phyloP scores from a whole-genome alignment of 1,140 invertebrate genomes.

The Ceratosolen fusciceps region DNA sequence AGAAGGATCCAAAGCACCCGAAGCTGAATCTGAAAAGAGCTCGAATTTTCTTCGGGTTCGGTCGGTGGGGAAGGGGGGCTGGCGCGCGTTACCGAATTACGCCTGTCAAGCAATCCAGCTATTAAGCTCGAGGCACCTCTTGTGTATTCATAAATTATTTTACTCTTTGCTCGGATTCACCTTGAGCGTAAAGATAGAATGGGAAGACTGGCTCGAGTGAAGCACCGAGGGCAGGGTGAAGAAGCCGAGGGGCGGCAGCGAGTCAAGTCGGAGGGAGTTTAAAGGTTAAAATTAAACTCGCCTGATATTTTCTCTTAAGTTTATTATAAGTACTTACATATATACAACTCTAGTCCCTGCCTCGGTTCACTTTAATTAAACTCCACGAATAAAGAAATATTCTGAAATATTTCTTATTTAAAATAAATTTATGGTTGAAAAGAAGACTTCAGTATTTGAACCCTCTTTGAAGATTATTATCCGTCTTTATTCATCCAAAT shows the following conservation, averaged over 20 bases:
- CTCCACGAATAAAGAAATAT: not conserved
- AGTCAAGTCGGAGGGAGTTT: too few relatives aligned
- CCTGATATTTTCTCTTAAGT: not conserved
- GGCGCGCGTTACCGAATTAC: constrained; percentile 49
- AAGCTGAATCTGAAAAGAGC: constrained; percentile 48
- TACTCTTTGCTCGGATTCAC: constrained; percentile 19
- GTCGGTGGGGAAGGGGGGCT: too few relatives aligned
- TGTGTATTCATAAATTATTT: constrained; percentile 42
- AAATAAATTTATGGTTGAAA: too few relatives aligned
- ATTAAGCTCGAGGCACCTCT: constrained; percentile 36
- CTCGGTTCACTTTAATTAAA: not conserved
- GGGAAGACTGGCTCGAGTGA: too few relatives aligned
- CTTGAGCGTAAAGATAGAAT: not conserved
- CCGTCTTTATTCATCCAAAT: too few relatives aligned
- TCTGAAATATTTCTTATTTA: not conserved
- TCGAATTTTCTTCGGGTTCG: constrained; percentile 13
- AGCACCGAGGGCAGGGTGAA: too few relatives aligned
- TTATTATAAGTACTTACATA: not conserved
- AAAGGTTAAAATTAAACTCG: not conserved
- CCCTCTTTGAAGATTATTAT: too few relatives aligned
- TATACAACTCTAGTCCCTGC: not conserved
- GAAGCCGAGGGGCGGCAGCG: not conserved
- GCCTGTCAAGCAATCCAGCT: constrained; percentile 53
- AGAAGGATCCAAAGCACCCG: constrained; percentile 53
- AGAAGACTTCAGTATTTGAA: too few relatives aligned